Percentiles rank a stretch among this genome's conserved stretches.
phyloP scores from a whole-genome alignment of 2,113 vertebrate species.

The Forbesichthys agassizii region DNA sequence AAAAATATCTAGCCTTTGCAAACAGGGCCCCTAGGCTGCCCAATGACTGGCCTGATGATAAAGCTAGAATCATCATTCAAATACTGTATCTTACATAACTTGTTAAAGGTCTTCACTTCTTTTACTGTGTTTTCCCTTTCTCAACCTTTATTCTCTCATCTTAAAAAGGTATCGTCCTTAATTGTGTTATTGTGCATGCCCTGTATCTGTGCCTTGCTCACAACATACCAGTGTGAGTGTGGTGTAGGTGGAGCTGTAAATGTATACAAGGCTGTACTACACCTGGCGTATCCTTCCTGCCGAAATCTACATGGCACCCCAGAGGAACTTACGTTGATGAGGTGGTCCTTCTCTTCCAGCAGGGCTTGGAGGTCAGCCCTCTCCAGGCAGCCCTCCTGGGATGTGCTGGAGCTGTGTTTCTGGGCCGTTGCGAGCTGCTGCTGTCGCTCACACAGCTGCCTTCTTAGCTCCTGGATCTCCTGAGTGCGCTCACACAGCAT shows the following conservation, averaged over 20 bases:
- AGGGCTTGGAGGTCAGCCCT: slow-evolving; percentile 62
- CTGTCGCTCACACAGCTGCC: slow-evolving; percentile 68
- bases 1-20: too few species aligned
- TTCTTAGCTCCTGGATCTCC: slow-evolving; percentile 74
- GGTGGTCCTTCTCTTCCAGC: slow-evolving; percentile 73
- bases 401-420: slow-evolving; percentile 56
- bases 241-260: too few species aligned
- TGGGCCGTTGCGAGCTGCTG: slow-evolving; percentile 62
- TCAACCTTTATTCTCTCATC: too few species aligned
- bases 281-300: background rate
- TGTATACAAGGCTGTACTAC: too few species aligned
- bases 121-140: too few species aligned
- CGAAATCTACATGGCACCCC: slow-evolving; percentile 20
- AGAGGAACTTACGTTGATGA: slow-evolving; percentile 73
- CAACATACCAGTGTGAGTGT: too few species aligned
- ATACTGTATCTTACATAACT: too few species aligned
- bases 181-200: background rate
- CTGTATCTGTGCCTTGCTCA: background rate
- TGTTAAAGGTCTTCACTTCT: too few species aligned
- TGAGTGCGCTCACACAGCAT: slow-evolving; percentile 68
- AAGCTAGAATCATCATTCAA: too few species aligned
- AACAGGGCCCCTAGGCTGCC: too few species aligned
- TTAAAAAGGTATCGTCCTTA: too few species aligned
- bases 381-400: slow-evolving; percentile 70
- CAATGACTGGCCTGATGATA: too few species aligned